phyloP scores from a whole-genome alignment of 92 coral and sea anemone species.

The Siderastrea radians region DNA sequence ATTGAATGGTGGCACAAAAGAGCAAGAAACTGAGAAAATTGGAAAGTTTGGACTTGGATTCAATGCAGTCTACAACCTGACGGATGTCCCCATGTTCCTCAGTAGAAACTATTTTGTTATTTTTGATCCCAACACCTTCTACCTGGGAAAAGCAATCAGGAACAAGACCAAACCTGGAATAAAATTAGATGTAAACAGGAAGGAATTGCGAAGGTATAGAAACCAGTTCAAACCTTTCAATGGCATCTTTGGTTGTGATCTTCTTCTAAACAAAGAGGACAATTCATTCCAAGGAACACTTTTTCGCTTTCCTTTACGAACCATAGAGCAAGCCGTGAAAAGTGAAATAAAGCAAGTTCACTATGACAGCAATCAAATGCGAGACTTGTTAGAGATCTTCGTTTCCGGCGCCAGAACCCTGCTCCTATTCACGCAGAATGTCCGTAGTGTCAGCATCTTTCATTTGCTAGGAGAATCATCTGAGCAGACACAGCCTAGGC shows the following conservation, averaged over 20 bases:
- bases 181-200: conserved; percentile 69
- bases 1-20: conserved; percentile 91
- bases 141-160: conserved; percentile 81
- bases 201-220: conserved; percentile 49
- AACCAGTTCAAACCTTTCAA: conserved; percentile 91
- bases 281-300: conserved; percentile 81
- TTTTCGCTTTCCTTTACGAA: conserved; percentile 91
- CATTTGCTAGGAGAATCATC: conserved; percentile 63
- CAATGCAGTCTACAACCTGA: conserved; percentile 92
- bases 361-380: conserved; percentile 71
- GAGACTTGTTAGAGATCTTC: conserved; percentile 72
- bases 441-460: conserved; percentile 69
- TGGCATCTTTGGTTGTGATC: conserved; percentile 90
- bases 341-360: conserved; percentile 83
- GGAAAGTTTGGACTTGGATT: conserved; percentile 98
- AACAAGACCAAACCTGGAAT: conserved; percentile 84
- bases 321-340: conserved; percentile 70
- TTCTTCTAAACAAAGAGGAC: conserved; percentile 50
- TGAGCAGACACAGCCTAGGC: conserved; percentile 47
- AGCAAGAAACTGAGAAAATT: conserved; percentile 81
- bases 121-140: conserved; percentile 87
- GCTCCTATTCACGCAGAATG: conserved; percentile 89
- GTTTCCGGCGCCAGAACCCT: conserved; percentile 76
- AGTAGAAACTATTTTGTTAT: conserved; percentile 80
- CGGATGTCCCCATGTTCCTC: conserved; percentile 95